Evolutionary conservation across 1,140 invertebrate genomes (phyloP).

Genomic region (Drosophila biarmipes): DNA sequence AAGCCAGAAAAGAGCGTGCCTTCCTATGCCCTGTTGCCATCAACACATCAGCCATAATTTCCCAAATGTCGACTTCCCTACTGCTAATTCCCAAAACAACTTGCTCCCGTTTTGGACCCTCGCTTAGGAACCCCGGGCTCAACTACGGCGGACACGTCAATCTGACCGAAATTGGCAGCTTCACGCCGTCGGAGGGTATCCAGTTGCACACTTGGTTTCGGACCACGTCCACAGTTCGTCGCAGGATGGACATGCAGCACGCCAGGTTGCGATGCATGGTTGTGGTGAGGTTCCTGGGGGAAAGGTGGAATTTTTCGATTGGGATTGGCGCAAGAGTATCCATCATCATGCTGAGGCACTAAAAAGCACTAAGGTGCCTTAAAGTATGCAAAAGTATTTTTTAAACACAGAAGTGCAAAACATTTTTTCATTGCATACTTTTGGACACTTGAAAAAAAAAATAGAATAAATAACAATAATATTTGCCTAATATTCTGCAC

Average conservation of each 20-base stretch:
- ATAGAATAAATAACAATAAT: too few relatives aligned
- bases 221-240: conserved; percentile 85
- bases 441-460: too few relatives aligned
- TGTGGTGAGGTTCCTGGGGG: conserved; percentile 76
- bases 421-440: too few relatives aligned
- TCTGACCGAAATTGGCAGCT: conserved; percentile 85
- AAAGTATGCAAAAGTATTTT: too few relatives aligned
- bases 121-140: conserved; percentile 85
- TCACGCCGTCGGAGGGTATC: conserved; percentile 73
- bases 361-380: background rate
- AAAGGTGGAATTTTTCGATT: too few relatives aligned
- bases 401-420: too few relatives aligned
- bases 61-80: conserved; percentile 27
- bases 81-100: conserved; percentile 38
- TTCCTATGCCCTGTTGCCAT: conserved; percentile 1
- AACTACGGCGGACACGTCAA: conserved; percentile 85
- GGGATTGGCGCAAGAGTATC: background rate
- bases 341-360: background rate
- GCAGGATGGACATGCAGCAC: conserved; percentile 85
- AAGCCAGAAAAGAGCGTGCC: background rate
- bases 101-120: conserved; percentile 23
- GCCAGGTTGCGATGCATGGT: conserved; percentile 85
- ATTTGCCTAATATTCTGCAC: too few relatives aligned
- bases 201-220: conserved; percentile 73
- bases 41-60: conserved; percentile 32